Evolutionary conservation across 2,888 invertebrate genomes (phyloP).

Genomic region (Ochropleura plecta): DNA sequence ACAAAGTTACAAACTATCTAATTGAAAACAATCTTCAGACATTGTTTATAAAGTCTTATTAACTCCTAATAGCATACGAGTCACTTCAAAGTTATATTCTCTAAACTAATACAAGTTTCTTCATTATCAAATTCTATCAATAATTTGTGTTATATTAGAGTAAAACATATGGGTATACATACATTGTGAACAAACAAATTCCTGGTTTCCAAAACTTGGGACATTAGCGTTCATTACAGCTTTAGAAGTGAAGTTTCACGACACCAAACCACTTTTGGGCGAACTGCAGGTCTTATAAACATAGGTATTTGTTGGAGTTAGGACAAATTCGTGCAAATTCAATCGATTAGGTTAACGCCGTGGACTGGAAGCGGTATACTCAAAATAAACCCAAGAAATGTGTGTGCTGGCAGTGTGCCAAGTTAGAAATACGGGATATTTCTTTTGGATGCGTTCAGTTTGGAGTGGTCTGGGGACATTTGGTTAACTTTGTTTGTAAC

Average conservation of each 20-base stretch:
- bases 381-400: constrained; percentile 63
- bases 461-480: constrained; percentile 36
- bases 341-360: constrained; percentile 81
- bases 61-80: constrained; percentile 39
- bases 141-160: constrained; percentile 50
- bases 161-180: constrained; percentile 62
- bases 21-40: constrained; percentile 30
- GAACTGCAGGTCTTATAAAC: constrained; percentile 43
- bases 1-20: constrained; percentile 26
- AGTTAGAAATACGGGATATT: constrained; percentile 56
- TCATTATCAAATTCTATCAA: constrained; percentile 58
- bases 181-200: constrained; percentile 66
- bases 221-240: constrained; percentile 35
- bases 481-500: constrained; percentile 47
- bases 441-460: constrained; percentile 64
- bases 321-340: constrained; percentile 68
- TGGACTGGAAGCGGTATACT: constrained; percentile 77
- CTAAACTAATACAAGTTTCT: constrained; percentile 59
- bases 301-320: constrained; percentile 55
- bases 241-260: constrained; percentile 46
- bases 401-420: constrained; percentile 58
- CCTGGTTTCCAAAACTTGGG: constrained; percentile 31
- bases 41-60: constrained; percentile 49
- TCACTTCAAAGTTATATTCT: constrained; percentile 29
- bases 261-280: constrained; percentile 33